Evolutionary conservation across 2,888 invertebrate species (phyloP).

Genomic region (Athalia rosae): DNA sequence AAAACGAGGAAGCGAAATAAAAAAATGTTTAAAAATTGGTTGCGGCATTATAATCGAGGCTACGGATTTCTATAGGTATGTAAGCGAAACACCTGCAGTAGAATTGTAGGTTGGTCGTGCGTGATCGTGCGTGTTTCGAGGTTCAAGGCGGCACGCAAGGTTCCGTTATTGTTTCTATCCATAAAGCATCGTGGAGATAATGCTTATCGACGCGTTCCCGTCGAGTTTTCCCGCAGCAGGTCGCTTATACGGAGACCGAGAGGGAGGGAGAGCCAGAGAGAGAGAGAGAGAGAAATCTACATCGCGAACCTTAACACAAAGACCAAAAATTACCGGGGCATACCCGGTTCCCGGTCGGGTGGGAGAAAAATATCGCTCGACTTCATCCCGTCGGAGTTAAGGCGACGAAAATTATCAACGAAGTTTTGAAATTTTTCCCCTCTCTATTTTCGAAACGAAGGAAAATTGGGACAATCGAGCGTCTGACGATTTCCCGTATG

Average conservation of each 20-base stretch:
- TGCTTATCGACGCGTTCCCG: slow-evolving; percentile 31
- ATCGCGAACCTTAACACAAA: not conserved
- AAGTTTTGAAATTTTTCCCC: no score
- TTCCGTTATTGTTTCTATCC: slow-evolving; percentile 33
- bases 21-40: no score
- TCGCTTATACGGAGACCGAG: not conserved
- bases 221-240: slow-evolving; percentile 17
- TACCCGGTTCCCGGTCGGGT: no score
- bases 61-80: not conserved
- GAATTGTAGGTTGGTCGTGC: not conserved
- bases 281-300: slow-evolving; percentile 15
- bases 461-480: no score
- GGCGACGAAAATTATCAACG: no score
- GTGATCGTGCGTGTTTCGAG: slow-evolving; percentile 20
- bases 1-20: no score
- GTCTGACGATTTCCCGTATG: not conserved
- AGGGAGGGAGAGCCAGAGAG: not conserved
- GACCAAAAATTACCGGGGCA: no score
- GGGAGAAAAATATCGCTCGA: no score
- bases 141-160: slow-evolving; percentile 25
- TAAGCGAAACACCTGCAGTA: not conserved
- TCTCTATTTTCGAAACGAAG: no score
- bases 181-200: slow-evolving; percentile 35
- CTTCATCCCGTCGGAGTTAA: no score
- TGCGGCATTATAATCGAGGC: slow-evolving; percentile 1